Evolutionary conservation across 2,797 vertebrate genomes (phyloP), one percentile per base, ranked within the genome.

Genomic region (Sarcoramphus papa): DNA sequence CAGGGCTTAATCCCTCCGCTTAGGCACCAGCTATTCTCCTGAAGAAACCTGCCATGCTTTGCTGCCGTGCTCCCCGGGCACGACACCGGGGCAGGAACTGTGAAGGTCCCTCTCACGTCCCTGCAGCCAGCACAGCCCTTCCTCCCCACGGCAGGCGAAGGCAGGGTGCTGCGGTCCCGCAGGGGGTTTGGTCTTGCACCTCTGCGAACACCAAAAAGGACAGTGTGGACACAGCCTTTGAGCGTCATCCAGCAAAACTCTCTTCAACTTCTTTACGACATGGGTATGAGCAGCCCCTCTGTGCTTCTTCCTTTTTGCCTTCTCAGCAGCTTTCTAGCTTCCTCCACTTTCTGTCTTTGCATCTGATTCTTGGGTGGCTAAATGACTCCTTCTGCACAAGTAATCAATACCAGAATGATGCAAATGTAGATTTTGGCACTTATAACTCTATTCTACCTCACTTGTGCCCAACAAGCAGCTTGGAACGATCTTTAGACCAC

Each of bases 241-340:
- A 30, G 28, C 59, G 62, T 15, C 7, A 3, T 15, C 24, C 45
- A 18, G 40, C 47, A 63, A n/a, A 24, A 4, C 28, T 28, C 28
- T 18, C 41, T 27, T 2, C 19, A 5, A 5, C 25, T 15, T 10
- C 45, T 5, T 25, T 13, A 7, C 0, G 0, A 7, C 5, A 3
- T 6, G 10, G 9, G 13, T 6, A 25, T 0, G 6, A 31, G 65
- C 64, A 35, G 28, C 64, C 27, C 14, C 80, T 14, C 88, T 23
- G n/a, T 7, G 2, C 5, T 2, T 10, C 24, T 1, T 3, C 40
- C 25, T 31, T 15, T 41, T 22, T 31, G 67, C 43, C 68, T 41
- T 24, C 69, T 51, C 67, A 30, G n/a, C 20, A 9, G 9, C 17
- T 51, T 9, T 37, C 50, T n/a, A 15, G 25, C 19, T 12, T 13